A percentile compares a stretch with the other conserved stretches of the same genome.
phyloP scores from a whole-genome alignment of 2,113 vertebrate genomes.

The Brachyhypopomus gauderio region DNA sequence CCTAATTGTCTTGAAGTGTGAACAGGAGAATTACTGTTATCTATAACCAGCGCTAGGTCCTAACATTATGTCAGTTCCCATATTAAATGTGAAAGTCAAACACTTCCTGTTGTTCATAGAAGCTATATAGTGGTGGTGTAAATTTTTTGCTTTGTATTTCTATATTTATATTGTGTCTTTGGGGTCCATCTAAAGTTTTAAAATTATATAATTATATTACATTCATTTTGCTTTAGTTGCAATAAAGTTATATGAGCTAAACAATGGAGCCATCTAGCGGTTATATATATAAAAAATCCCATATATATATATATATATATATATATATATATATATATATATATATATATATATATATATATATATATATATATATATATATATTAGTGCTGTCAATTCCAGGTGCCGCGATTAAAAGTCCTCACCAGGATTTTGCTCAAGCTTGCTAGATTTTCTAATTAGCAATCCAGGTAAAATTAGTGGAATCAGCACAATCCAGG shows the following conservation, averaged over 20 bases:
- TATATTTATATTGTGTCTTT: conserved; percentile 30
- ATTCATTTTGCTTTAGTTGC: not conserved
- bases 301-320: too few relatives aligned
- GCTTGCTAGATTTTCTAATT: too few relatives aligned
- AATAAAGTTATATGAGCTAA: not conserved
- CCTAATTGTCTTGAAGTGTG: conserved; percentile 2
- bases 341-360: too few relatives aligned
- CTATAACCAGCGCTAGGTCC: not conserved
- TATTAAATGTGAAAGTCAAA: conserved; percentile 46
- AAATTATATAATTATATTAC: not conserved
- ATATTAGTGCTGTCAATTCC: too few relatives aligned
- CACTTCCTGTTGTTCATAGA: conserved; percentile 27
- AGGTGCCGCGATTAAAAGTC: too few relatives aligned
- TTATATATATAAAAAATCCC: too few relatives aligned
- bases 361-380: too few relatives aligned
- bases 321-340: too few relatives aligned
- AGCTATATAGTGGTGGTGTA: conserved; percentile 22
- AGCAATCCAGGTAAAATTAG: too few relatives aligned
- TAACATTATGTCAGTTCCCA: not conserved
- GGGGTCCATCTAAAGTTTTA: not conserved
- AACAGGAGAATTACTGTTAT: not conserved
- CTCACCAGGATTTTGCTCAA: too few relatives aligned
- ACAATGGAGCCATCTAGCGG: conserved; percentile 2
- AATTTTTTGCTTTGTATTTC: conserved; percentile 20
- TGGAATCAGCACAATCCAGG: too few relatives aligned